Conservation (phyloP, 2,888 invertebrate species). For the Apamea sordens region DNA sequence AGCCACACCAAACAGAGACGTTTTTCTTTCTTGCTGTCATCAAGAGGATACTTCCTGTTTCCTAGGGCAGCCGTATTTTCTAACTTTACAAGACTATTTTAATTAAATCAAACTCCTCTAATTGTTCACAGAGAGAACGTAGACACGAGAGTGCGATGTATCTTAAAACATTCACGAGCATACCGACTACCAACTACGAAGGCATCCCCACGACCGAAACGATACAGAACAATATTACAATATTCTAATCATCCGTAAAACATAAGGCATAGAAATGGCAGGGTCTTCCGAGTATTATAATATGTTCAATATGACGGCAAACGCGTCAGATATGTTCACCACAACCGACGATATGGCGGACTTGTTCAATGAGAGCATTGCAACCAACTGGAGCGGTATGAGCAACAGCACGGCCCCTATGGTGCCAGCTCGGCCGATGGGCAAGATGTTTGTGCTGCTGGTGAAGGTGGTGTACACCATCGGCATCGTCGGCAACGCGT, state of each 20-base stretch:
- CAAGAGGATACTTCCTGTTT: too few relatives aligned
- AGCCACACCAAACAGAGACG: not conserved
- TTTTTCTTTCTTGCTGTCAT: not conserved
- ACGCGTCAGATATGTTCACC: conserved; percentile 7
- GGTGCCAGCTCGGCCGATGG: conserved; percentile 20
- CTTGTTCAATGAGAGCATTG: not conserved
- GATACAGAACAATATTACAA: conserved; percentile 12
- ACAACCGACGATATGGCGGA: conserved; percentile 28
- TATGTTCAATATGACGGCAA: conserved; percentile 9
- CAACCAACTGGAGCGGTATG: conserved; percentile 37
- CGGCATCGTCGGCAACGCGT: conserved; percentile 93
- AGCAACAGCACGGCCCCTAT: conserved; percentile 1
- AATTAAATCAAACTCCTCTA: not conserved
- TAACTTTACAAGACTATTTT: not conserved
- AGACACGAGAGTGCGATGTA: conserved; percentile 34
- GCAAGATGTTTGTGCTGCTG: conserved; percentile 72
- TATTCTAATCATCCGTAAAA: conserved; percentile 7
- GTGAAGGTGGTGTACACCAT: conserved; percentile 91
- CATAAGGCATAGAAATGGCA: conserved; percentile 26
- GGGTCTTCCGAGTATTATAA: conserved; percentile 2
- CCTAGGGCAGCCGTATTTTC: not conserved
- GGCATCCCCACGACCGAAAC: conserved; percentile 41
- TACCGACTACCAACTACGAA: conserved; percentile 30
- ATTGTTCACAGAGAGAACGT: conserved; percentile 40
- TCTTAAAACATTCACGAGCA: conserved; percentile 19